Base-by-base conservation (phyloP, 2,113 vertebrate species). In the Hemichromis elongatus region DNA sequence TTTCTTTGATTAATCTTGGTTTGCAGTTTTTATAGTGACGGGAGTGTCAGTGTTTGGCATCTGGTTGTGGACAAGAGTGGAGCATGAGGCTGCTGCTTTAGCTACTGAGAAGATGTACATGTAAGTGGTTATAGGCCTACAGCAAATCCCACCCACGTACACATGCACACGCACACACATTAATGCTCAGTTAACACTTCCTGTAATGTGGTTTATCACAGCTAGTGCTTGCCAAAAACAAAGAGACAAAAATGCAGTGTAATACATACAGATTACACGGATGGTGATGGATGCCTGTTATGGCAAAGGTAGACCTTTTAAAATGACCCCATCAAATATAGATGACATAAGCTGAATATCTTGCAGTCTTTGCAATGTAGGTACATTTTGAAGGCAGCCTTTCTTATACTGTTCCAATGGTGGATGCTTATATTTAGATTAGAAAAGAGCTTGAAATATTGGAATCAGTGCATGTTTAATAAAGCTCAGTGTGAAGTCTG, bases 91-190 rank as follows among this genome's bases (percentile, higher is more conserved):
- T 56, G 26, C 79, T 81, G 79, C 66, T 57, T 42, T 19, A 42
- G 55, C 56, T 2, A 42, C 42, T 24, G 42, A 77, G 84, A 79
- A 83, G 37, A 6, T 40, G 26, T 84, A 83, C 53, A 66, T 77
- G 24, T 5, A 33, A 90, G 4, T 83, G 59, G 18, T 81, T 87
- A 24, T 28, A 82, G 37, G 56, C 89, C 88, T 86, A 77, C 61
- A 86, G 82, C 78, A 47, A 73, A 40, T 86, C 70, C 79, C 90
- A 81, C 93, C 86, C 82, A 93, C 91, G 13, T 86, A 91, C 84
- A 85, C 5, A 77, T 54, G 50, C 50, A 54, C 19, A 54, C 45
- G 50, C 50, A 54, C 19, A 54, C 45, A 75, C 26, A n/a, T 30
- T 75, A 75, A 75, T 19, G 70, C 16, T 75, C 70, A 30, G 70